Percentiles rank a stretch among this genome's conserved stretches.
phyloP scores from a whole-genome alignment of 2,888 invertebrate genomes.

The Drosophila atripex region DNA sequence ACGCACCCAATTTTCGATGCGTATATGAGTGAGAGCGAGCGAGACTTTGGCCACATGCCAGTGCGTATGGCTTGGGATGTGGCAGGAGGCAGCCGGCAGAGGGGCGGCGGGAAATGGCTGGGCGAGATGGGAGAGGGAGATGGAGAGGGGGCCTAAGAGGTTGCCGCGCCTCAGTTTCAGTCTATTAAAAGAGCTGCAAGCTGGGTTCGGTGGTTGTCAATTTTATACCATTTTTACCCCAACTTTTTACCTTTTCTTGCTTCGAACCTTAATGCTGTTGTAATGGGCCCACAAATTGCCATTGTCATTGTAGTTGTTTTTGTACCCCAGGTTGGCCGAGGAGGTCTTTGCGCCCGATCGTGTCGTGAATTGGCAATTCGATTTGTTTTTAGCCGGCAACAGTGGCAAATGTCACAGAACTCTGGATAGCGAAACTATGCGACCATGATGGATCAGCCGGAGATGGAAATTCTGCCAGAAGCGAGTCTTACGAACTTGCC shows the following conservation, averaged over 20 bases:
- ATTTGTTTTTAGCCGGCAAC: conserved; percentile 39
- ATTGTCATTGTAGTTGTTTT: conserved; percentile 48
- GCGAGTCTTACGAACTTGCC: background rate
- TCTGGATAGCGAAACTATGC: conserved; percentile 7
- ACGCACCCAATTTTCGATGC: conserved; percentile 76
- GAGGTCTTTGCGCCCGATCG: conserved; percentile 66
- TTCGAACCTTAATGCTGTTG: conserved; percentile 64
- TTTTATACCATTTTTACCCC: conserved; percentile 30
- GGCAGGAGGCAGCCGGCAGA: background rate
- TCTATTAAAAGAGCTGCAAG: conserved; percentile 53
- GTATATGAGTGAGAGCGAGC: conserved; percentile 43
- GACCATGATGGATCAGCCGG: conserved; percentile 23
- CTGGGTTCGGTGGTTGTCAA: conserved; percentile 54
- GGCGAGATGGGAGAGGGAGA: background rate
- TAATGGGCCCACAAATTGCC: conserved; percentile 72
- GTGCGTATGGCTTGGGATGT: conserved; percentile 53
- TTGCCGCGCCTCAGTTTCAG: conserved; percentile 66
- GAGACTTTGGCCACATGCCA: conserved; percentile 65
- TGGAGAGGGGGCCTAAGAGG: conserved; percentile 17
- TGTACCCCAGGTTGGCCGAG: conserved; percentile 20
- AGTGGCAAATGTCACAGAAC: conserved; percentile 53
- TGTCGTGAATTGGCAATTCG: conserved; percentile 64
- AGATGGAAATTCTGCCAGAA: background rate
- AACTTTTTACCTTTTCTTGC: background rate
- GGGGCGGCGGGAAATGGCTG: conserved; percentile 23